These are phyloP conservation scores for Platichthys stellatus DNA, from an alignment of 2,113 vertebrate genomes.

Conservation along the genomic window DNA sequence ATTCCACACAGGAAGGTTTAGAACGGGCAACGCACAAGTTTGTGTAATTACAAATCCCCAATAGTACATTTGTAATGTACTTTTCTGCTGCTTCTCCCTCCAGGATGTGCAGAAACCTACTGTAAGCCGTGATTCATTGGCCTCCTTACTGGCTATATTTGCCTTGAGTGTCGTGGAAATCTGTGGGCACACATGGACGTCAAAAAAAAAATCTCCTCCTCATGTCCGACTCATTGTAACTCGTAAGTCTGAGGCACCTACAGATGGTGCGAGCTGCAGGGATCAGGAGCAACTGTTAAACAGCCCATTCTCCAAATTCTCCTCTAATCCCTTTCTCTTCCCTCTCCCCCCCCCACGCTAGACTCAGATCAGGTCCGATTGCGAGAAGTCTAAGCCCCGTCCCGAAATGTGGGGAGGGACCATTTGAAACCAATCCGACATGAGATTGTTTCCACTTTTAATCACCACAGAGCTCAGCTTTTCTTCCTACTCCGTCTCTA, in stretches of 20 bases:
- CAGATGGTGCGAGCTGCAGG: conserved; percentile 40
- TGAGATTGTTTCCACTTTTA: conserved; percentile 57
- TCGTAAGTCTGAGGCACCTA: conserved; percentile 35
- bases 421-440: conserved; percentile 56
- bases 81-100: neutral
- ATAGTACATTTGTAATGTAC: too few species aligned
- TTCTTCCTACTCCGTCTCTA: conserved; percentile 20
- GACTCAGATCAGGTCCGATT: conserved; percentile 60
- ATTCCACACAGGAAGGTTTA: too few species aligned
- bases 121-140: neutral
- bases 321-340: conserved; percentile 55
- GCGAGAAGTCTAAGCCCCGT: conserved; percentile 48
- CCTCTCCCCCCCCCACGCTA: conserved; percentile 30
- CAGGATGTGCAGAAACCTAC: neutral
- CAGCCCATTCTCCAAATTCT: conserved; percentile 46
- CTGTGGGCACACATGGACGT: neutral
- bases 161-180: neutral
- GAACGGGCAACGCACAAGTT: too few species aligned
- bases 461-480: conserved; percentile 47
- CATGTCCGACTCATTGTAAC: conserved; percentile 13
- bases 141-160: neutral
- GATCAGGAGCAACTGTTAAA: conserved; percentile 51
- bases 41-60: too few species aligned
- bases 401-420: conserved; percentile 48
- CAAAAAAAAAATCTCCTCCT: conserved; percentile 13